Conservation (phyloP, 2,797 vertebrate species). For the Galaxias olidus region DNA sequence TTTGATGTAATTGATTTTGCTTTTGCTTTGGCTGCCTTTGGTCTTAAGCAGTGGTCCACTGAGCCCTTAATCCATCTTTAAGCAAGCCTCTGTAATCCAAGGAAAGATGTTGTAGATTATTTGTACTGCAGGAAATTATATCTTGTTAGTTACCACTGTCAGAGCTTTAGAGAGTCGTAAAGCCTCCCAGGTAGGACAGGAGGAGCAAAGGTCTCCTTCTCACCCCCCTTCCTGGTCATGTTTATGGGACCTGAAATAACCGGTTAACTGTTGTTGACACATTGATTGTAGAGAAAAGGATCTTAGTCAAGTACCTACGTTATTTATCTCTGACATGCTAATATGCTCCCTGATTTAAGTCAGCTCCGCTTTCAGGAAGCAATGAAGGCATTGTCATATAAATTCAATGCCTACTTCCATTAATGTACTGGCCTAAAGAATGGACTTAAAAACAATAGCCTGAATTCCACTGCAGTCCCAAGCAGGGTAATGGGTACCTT, state of each 20-base stretch:
- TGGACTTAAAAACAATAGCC: no score
- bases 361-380: no score
- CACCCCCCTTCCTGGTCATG: slow-evolving; percentile 12
- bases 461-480: no score
- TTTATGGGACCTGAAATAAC: slow-evolving; percentile 22
- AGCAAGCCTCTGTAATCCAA: slow-evolving; percentile 32
- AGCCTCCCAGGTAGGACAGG: not conserved
- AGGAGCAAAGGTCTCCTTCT: slow-evolving; percentile 24
- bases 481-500: no score
- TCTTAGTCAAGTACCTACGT: not conserved
- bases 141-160: slow-evolving; percentile 23
- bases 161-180: slow-evolving; percentile 26
- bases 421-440: no score
- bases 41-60: slow-evolving; percentile 15
- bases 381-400: no score
- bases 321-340: slow-evolving; percentile 4
- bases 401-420: no score
- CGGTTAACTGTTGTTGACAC: not conserved
- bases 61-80: slow-evolving; percentile 39
- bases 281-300: not conserved
- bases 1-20: no score
- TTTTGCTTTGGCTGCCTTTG: not conserved
- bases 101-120: slow-evolving; percentile 38
- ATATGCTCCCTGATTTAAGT: not conserved
- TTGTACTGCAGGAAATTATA: slow-evolving; percentile 27